Percentiles rank a stretch among this genome's conserved stretches.
These are phyloP conservation scores for Monochamus alternatus DNA, from an alignment of 2,888 invertebrate genomes.

Conservation along the genomic window DNA sequence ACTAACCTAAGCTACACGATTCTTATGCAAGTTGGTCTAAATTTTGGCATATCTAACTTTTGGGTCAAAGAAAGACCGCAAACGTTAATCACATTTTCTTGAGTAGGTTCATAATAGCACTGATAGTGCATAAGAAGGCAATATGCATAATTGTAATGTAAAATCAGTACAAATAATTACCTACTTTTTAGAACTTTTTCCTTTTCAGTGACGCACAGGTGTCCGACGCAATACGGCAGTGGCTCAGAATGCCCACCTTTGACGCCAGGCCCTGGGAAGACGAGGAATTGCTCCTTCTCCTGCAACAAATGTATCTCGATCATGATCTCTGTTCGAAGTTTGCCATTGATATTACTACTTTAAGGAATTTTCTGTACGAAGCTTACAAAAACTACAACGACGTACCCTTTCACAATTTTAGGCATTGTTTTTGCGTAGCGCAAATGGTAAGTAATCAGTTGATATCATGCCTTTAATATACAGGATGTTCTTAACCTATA, in stretches of 20 bases:
- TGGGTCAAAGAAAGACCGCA: no score
- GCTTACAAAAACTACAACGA: conserved; percentile 88
- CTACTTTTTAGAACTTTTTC: conserved; percentile 31
- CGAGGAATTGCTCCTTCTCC: conserved; percentile 82
- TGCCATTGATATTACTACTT: conserved; percentile 80
- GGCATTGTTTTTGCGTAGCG: conserved; percentile 90
- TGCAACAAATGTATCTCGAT: conserved; percentile 88
- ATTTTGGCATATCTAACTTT: no score
- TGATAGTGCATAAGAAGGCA: neutral
- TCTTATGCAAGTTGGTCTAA: no score
- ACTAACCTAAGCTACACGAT: no score
- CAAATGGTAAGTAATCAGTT: conserved; percentile 80
- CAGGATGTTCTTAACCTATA: no score
- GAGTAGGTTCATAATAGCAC: no score
- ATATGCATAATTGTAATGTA: conserved; percentile 16
- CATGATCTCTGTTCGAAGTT: conserved; percentile 83
- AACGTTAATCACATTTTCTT: no score
- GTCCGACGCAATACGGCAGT: conserved; percentile 76
- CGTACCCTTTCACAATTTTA: conserved; percentile 90
- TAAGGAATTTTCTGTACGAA: conserved; percentile 83
- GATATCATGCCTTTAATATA: neutral
- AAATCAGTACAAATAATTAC: conserved; percentile 11
- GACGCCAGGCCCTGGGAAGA: conserved; percentile 89
- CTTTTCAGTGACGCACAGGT: conserved; percentile 76
- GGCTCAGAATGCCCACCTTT: conserved; percentile 81